Evolutionary conservation across 2,888 invertebrate genomes (phyloP), one percentile per base, ranked within the genome.

Genomic region (Apodemia duryi): DNA sequence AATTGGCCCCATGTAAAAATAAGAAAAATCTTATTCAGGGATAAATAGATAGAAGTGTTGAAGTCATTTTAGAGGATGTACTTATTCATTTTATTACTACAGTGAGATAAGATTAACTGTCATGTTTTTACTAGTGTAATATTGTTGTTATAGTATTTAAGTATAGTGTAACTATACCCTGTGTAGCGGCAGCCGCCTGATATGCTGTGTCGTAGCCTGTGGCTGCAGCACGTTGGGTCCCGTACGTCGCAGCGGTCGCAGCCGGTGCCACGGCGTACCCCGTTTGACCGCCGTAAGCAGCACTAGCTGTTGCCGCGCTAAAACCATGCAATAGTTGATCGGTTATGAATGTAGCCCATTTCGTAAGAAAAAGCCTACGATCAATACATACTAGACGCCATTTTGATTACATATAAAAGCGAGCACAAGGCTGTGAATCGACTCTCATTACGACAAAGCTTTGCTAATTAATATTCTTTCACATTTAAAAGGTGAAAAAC

Each of bases 201-300:
- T 96, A 96, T 61, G 97, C 96, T 72, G 96, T 95, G 81, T 96
- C 96, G 92, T 97, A 96, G 67, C 96, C 96, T 64, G 96, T 94
- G 62, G 95, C 95, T 49, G 96, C 94, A 68, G 95, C 94, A 70
- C 96, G 94, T 80, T 97, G 97, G 61, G 97, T 96, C 70, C 96
- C 95, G 86, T 97, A 97, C 63, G 97, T 95, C 63, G 96, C 96
- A 68, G 97, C 97, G 57, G 97, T 95, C 35, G 96, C 95, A 70
- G 96, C 95, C 60, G 95, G 95, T 67, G 96, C 95, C 89, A 96
- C 96, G 72, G 96, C 96, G 92, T 97, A 97, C 72, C 96, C 96
- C 64, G 96, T 94, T 83, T 97, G 97, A 35, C 96, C 95, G 41
- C 96, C 95, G 88, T 97, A 97, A 41, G 96, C 96, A 64, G 96